Conservation (phyloP, 2,888 invertebrate genomes). For the Sarcophaga caerulescens region DNA sequence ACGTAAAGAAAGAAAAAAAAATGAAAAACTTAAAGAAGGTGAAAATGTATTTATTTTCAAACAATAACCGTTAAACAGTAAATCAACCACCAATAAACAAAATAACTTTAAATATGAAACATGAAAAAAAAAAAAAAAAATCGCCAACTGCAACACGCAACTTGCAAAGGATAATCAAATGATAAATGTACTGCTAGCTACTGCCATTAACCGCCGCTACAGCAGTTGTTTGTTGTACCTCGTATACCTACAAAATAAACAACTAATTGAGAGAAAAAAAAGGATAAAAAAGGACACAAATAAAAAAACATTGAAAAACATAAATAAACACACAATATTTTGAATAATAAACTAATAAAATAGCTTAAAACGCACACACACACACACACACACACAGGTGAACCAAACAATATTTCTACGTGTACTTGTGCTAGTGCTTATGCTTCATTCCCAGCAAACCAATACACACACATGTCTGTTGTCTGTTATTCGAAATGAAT, state of each 20-base stretch:
- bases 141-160: slow-evolving; percentile 68
- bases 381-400: slow-evolving; percentile 37
- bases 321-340: slow-evolving; percentile 59
- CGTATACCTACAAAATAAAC: slow-evolving; percentile 51
- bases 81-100: slow-evolving; percentile 54
- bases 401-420: background rate
- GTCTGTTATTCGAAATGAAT: slow-evolving; percentile 12
- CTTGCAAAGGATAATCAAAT: slow-evolving; percentile 63
- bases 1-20: slow-evolving; percentile 15
- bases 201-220: background rate
- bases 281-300: too few relatives aligned
- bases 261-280: slow-evolving; percentile 47
- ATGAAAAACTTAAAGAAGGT: slow-evolving; percentile 46
- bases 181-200: slow-evolving; percentile 49
- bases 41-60: slow-evolving; percentile 63
- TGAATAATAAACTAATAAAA: slow-evolving; percentile 53
- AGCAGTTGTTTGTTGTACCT: slow-evolving; percentile 4
- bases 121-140: slow-evolving; percentile 12
- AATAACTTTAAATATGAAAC: too few relatives aligned
- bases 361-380: too few relatives aligned
- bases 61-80: slow-evolving; percentile 57
- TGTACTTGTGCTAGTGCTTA: too few relatives aligned
- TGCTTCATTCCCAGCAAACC: slow-evolving; percentile 17
- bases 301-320: background rate
- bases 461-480: slow-evolving; percentile 43